Conservation (phyloP, 2,797 vertebrate species). For the Sebastes reedi region DNA sequence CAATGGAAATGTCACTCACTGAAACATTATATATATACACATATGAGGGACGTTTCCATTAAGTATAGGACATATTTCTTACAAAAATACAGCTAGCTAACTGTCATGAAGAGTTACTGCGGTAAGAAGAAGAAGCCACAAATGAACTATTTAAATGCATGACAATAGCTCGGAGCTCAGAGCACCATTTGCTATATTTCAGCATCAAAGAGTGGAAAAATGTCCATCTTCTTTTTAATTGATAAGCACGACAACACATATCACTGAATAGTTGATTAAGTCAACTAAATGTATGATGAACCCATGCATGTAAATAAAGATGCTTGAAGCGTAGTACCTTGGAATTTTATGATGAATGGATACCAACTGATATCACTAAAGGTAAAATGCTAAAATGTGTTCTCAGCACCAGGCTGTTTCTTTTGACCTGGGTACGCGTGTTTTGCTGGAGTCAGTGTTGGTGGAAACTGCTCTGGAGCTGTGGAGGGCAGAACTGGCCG, state of each 20-base stretch:
- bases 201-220: not conserved
- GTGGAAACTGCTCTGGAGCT: constrained; percentile 68
- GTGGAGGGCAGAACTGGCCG: constrained; percentile 48
- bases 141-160: not conserved
- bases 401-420: constrained; percentile 84
- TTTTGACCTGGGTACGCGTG: constrained; percentile 72
- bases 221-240: not conserved
- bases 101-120: not conserved
- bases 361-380: not conserved
- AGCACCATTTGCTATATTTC: not conserved
- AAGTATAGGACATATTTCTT: not conserved
- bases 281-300: not conserved
- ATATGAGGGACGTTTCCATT: too few species aligned
- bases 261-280: not conserved
- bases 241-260: not conserved
- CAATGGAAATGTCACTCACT: not conserved
- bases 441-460: constrained; percentile 41
- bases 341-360: not conserved
- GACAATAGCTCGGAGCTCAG: not conserved
- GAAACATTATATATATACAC: not conserved
- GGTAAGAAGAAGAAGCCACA: constrained; percentile 1
- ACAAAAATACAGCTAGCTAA: not conserved
- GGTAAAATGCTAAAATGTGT: not conserved
- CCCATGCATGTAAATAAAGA: not conserved
- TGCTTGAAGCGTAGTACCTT: not conserved